These are phyloP conservation scores for Ypsolopha sequella DNA, from an alignment of 2,888 invertebrate genomes.

Conservation along the genomic window DNA sequence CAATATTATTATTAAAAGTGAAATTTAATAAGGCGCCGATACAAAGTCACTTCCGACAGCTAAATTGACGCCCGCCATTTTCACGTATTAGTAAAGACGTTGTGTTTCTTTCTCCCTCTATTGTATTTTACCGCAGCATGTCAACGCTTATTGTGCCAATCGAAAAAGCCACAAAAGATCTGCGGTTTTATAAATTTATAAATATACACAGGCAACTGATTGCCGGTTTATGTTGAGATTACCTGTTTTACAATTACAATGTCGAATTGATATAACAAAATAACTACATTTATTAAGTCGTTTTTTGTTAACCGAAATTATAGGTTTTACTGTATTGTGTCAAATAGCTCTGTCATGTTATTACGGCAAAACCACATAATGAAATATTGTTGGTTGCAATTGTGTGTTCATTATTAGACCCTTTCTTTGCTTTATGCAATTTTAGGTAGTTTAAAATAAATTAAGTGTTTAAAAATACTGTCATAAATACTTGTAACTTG, in stretches of 20 bases:
- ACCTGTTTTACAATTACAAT: constrained; percentile 50
- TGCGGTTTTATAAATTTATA: constrained; percentile 60
- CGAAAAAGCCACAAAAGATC: constrained; percentile 47
- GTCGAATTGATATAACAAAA: constrained; percentile 48
- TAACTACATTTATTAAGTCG: constrained; percentile 51
- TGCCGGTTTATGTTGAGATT: constrained; percentile 60
- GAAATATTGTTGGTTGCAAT: constrained; percentile 29
- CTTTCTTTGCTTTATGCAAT: background rate
- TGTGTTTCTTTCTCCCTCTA: constrained; percentile 37
- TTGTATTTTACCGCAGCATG: constrained; percentile 53
- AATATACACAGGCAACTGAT: constrained; percentile 55
- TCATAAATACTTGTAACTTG: too few species aligned
- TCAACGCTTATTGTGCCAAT: constrained; percentile 60
- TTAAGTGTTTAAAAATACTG: too few species aligned
- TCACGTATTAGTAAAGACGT: constrained; percentile 32
- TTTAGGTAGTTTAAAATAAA: too few species aligned
- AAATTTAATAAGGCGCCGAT: constrained; percentile 40
- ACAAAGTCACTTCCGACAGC: constrained; percentile 50
- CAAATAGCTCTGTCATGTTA: constrained; percentile 46
- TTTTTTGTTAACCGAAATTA: constrained; percentile 51
- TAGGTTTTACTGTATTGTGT: constrained; percentile 41
- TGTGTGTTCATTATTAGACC: constrained; percentile 11
- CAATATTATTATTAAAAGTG: constrained; percentile 40
- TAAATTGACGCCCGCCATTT: constrained; percentile 14
- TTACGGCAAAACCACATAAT: constrained; percentile 40